Evolutionary conservation across 2,113 vertebrate genomes (phyloP), one percentile per base, ranked within the genome.

Genomic region (Prunella fulvescens): DNA sequence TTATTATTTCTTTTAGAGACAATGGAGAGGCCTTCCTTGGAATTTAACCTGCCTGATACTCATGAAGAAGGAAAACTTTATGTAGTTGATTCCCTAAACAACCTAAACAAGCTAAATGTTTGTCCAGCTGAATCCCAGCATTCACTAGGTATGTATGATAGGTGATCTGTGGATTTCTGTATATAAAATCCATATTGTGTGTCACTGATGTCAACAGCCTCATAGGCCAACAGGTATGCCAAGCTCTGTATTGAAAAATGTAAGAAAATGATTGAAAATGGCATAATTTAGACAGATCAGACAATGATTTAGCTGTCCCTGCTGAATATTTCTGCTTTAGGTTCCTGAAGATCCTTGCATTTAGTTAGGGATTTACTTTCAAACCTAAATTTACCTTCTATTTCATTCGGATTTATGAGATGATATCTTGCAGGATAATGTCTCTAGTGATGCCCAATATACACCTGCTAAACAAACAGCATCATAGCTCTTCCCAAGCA

Each of bases 11-110:
- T 94, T 90, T 71, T 92, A 98, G 98, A 95, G 56, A 95, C 53
- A 86, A 98, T 98, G 98, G 97, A 96, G 80, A 97, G 45, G 44
- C 64, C 97, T 80, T 88, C 95, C 57, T 93, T 95, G 90, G 97
- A 98, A 90, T 40, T 86, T 48, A 88, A 90, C 26, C 58, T 97
- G 47, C 58, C 56, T 3, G 48, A 71, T 56, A 45, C 85, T 29
- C 91, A 88, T 0, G 96, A 97, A 96, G 98, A 98, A 65, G 93
- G 98, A 88, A 98, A 98, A 70, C 98, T 98, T 60, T 98, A 98
- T 33, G 95, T 97, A 24, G 98, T 98, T 60, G 98, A 98, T 93
- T 98, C 98, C 33, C 96, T 98, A 88, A 98, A 98, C 33, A 98
- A 98, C 71, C 93, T 98, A 60, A 98, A 98, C 96, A 98, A 97